Conservation (phyloP, 2,113 vertebrate genomes). For the Ctenodactylus gundi region DNA sequence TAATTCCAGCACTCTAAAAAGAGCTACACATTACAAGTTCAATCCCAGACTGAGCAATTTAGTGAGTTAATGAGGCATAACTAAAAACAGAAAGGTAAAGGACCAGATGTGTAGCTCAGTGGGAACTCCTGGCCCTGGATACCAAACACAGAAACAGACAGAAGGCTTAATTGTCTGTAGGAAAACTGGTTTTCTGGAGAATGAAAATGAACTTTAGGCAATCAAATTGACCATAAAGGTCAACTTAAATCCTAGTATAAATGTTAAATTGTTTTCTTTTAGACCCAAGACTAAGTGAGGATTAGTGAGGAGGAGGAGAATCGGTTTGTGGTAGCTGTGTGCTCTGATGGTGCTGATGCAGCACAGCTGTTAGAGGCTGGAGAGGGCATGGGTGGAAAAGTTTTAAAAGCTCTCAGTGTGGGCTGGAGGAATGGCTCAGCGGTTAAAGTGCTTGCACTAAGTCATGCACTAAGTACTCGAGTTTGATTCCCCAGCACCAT, state of each 20-base stretch:
- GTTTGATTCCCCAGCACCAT: too few species aligned
- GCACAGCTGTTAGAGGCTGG: neutral
- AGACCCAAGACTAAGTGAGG: neutral
- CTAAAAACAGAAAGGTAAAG: neutral
- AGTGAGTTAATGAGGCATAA: neutral
- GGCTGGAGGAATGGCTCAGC: too few species aligned
- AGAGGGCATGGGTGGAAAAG: neutral
- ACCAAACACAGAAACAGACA: neutral
- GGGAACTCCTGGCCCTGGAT: neutral
- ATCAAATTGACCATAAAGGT: neutral
- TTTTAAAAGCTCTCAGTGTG: neutral
- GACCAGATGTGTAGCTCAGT: neutral
- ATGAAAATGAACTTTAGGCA: neutral
- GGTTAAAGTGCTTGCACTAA: too few species aligned
- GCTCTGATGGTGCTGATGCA: neutral
- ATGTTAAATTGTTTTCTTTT: neutral
- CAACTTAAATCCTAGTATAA: neutral
- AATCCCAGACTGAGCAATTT: too few species aligned
- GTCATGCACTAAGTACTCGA: too few species aligned
- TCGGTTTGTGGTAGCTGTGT: neutral
- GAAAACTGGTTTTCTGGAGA: neutral
- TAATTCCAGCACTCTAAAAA: too few species aligned
- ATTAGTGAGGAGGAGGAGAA: neutral
- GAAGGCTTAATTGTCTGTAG: neutral
- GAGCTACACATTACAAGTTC: too few species aligned